A percentile compares a stretch with the other conserved stretches of the same genome.
Evolutionary conservation across 2,113 vertebrate genomes (phyloP).

Genomic region (Ahaetulla prasina): DNA sequence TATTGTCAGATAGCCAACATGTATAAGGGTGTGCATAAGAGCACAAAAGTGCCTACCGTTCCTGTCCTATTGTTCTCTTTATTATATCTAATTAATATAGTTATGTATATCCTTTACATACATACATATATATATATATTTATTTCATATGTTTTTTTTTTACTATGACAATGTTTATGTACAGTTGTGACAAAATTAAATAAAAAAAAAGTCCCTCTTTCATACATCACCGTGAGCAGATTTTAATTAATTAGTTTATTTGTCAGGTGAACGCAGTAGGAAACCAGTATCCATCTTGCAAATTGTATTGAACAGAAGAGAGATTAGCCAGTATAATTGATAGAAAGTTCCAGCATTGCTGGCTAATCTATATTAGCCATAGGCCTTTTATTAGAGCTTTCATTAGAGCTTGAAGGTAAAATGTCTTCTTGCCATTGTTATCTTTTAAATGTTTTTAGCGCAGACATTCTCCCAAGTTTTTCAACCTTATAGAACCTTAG

Average conservation of each 20-base stretch:
- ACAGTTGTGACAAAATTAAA: too few species aligned
- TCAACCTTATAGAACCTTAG: background rate
- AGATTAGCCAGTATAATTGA: background rate
- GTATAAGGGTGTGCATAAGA: too few species aligned
- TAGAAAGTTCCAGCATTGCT: rapidly evolving
- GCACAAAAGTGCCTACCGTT: too few species aligned
- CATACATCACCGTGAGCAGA: too few species aligned
- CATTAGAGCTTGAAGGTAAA: slow-evolving; percentile 30
- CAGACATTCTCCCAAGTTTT: background rate
- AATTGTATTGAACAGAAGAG: background rate
- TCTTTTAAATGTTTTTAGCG: background rate
- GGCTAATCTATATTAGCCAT: background rate
- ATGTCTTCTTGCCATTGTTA: slow-evolving; percentile 22
- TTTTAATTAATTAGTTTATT: background rate
- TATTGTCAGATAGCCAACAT: too few species aligned
- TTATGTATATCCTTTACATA: too few species aligned
- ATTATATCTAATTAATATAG: too few species aligned
- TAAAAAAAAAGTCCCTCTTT: too few species aligned
- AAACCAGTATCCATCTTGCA: background rate
- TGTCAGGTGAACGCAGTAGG: background rate
- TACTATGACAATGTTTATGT: too few species aligned
- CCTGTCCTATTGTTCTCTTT: too few species aligned
- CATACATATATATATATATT: too few species aligned
- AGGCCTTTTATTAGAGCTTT: slow-evolving; percentile 44
- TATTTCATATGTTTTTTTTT: too few species aligned